Conservation (phyloP, 1,140 invertebrate genomes). For the Ceratosolen solmsi region DNA sequence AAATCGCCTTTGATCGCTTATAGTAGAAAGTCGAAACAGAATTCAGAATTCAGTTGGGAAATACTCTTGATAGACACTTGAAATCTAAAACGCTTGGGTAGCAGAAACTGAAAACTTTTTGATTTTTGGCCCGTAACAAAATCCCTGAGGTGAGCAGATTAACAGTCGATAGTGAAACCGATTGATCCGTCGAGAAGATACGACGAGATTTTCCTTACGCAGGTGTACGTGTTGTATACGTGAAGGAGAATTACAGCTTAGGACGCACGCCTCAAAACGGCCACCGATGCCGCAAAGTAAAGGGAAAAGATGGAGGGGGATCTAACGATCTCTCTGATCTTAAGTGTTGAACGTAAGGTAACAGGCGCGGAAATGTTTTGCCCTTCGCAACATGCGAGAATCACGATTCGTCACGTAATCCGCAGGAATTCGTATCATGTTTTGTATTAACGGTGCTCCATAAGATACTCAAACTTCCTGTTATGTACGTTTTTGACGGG, state of each 20-base stretch:
- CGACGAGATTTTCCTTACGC: neutral
- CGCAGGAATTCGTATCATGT: constrained; percentile 5
- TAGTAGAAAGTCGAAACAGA: neutral
- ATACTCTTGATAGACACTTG: neutral
- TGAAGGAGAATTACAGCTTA: neutral
- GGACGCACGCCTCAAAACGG: neutral
- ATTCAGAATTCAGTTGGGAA: neutral
- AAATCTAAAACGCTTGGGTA: neutral
- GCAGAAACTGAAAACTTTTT: neutral
- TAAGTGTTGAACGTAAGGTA: neutral
- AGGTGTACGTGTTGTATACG: neutral
- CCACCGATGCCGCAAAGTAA: neutral
- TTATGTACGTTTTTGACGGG: neutral
- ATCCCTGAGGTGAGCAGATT: neutral
- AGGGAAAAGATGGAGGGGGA: neutral
- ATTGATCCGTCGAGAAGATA: constrained; percentile 14
- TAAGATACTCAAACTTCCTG: neutral
- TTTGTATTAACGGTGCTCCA: neutral
- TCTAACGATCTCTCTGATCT: neutral
- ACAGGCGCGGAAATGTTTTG: constrained; percentile 5
- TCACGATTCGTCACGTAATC: constrained; percentile 26
- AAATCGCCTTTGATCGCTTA: neutral
- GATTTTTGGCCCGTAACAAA: neutral
- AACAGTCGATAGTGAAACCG: constrained; percentile 9
- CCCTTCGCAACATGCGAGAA: constrained; percentile 18